Base-by-base conservation (phyloP, 2,113 vertebrate genomes). In the Phodopus roborovskii region DNA sequence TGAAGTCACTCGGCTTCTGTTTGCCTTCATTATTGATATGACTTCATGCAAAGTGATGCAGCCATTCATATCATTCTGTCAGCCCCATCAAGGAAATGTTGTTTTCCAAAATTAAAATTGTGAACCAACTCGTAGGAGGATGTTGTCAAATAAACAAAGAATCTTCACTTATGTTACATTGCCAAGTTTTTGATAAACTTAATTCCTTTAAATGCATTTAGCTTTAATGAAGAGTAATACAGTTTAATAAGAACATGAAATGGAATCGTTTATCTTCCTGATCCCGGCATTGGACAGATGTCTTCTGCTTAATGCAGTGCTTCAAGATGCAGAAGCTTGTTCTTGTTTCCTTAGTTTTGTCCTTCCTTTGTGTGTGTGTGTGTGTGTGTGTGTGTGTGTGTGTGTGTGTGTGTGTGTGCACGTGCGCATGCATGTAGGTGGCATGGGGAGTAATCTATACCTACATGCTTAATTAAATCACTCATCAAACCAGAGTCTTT, bases 201-300 rank as follows among this genome's bases (percentile, higher is more conserved):
- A 98, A 97, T 98, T 97, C 82, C 95, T 97, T 91, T 91, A 96
- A 98, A 97, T 97, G 96, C 96, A 95, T 97, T 97, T 97, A 97
- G 97, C 86, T 97, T 97, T 97, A 98, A 97, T 97, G 97, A 97
- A 96, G 92, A 96, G 91, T 92, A 97, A 97, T 97, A 89, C 62
- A 96, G 97, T 97, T 97, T 97, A 96, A 97, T 97, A 97, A 92
- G 81, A 94, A 96, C 92, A 95, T 94, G 92, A 97, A 98, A 84
- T 95, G 73, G 92, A 95, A 95, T 95, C 68, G 13, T 97, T 97
- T 92, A 97, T 97, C 94, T 97, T 97, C 50, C 17, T 66, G 75
- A 26, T 82, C 73, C 56, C 78, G 91, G 93, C 77, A 91, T 17
- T 92, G 92, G 94, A 56, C 82, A 95, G 88, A 96, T 86, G 85